Conservation (phyloP, 2,888 invertebrate genomes). For the Oasisia sp. region DNA sequence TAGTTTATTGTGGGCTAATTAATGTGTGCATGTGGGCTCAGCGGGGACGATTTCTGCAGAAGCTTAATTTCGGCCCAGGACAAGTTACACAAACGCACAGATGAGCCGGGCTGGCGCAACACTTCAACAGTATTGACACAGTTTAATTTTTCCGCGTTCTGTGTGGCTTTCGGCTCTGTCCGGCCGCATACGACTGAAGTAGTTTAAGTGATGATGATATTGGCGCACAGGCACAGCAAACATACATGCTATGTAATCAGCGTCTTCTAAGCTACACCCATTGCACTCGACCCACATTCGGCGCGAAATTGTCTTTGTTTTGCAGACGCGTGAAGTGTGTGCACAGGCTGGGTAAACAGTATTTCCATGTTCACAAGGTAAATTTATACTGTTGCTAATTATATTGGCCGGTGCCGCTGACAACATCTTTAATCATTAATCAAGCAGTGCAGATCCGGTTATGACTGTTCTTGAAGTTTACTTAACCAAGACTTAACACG, state of each 20-base stretch:
- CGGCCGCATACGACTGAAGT: not conserved
- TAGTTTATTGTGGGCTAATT: conserved; percentile 1
- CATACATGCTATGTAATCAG: not conserved
- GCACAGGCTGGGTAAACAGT: not conserved
- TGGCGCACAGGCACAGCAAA: not conserved
- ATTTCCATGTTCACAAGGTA: not conserved
- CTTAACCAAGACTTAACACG: not conserved
- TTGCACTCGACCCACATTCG: not conserved
- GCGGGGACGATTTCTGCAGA: not conserved
- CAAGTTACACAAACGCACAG: conserved; percentile 3
- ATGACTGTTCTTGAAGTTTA: conserved; percentile 10
- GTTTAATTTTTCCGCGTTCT: not conserved
- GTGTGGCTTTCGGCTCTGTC: conserved; percentile 3
- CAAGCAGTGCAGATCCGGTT: not conserved
- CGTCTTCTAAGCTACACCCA: not conserved
- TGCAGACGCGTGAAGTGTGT: conserved; percentile 2
- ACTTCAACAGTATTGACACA: not conserved
- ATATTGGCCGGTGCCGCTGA: not conserved
- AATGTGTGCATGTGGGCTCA: not conserved
- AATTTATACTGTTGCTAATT: conserved; percentile 12
- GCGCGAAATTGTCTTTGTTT: conserved; percentile 13
- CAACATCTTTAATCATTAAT: conserved; percentile 17
- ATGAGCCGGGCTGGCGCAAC: not conserved
- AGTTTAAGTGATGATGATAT: conserved; percentile 17
- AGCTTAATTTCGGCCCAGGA: conserved; percentile 8